These are phyloP conservation scores for Cromileptes altivelis DNA, from an alignment of 2,113 vertebrate genomes.

Conservation along the genomic window DNA sequence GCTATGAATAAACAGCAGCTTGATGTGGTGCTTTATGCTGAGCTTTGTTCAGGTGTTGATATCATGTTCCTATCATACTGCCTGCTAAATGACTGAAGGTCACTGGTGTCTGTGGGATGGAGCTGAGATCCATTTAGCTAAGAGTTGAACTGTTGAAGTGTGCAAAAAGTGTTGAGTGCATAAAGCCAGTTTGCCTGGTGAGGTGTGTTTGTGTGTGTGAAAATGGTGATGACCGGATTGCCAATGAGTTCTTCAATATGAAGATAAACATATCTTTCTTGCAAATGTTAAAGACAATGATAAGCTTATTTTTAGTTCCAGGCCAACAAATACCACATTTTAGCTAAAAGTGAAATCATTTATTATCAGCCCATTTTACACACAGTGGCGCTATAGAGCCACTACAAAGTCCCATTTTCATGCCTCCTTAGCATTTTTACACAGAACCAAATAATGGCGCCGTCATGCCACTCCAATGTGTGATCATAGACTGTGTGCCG, in stretches of 20 bases:
- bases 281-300: conserved; percentile 7
- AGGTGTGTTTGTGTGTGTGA: conserved; percentile 28
- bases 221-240: conserved; percentile 33
- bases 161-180: too few species aligned
- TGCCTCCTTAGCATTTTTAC: too few species aligned
- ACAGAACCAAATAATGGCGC: too few species aligned
- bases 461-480: too few species aligned
- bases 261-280: conserved; percentile 22
- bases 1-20: conserved; percentile 78
- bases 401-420: too few species aligned
- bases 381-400: too few species aligned
- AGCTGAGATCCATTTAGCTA: conserved; percentile 64
- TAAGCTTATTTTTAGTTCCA: conserved; percentile 14
- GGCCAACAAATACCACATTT: conserved; percentile 19
- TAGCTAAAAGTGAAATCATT: not conserved
- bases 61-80: conserved; percentile 76
- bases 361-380: too few species aligned
- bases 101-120: conserved; percentile 65
- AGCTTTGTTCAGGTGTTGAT: conserved; percentile 79
- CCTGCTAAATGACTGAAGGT: conserved; percentile 79
- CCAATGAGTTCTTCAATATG: conserved; percentile 36
- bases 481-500: too few species aligned
- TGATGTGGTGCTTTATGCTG: conserved; percentile 65
- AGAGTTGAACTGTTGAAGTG: conserved; percentile 57
- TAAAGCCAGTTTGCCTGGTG: conserved; percentile 50